A percentile compares a stretch with the other conserved stretches of the same genome.
These are phyloP conservation scores for Parauchenoglanis ngamensis DNA, from an alignment of 2,797 vertebrate genomes.

Conservation along the genomic window DNA sequence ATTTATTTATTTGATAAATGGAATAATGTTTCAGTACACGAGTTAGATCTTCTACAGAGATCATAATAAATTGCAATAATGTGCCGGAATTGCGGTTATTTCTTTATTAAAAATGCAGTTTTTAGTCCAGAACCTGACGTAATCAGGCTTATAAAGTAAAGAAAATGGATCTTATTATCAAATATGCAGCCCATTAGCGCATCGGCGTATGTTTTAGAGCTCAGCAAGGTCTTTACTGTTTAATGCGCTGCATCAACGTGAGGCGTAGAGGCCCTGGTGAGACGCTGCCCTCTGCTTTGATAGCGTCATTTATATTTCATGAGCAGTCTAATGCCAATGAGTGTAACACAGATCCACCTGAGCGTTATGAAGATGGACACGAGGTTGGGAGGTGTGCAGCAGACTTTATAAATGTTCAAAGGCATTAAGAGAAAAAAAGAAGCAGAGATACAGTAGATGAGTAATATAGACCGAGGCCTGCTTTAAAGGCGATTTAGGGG, in stretches of 20 bases:
- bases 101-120: conserved; percentile 14
- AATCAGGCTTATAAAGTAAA: conserved; percentile 13
- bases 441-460: neutral
- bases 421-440: conserved; percentile 50
- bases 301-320: conserved; percentile 79
- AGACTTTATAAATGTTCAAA: conserved; percentile 73
- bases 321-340: conserved; percentile 76
- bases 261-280: conserved; percentile 62
- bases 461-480: neutral
- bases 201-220: conserved; percentile 16
- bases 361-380: conserved; percentile 65
- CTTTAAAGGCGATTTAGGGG: neutral
- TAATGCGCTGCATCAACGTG: conserved; percentile 61
- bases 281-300: conserved; percentile 71
- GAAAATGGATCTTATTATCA: conserved; percentile 21
- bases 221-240: conserved; percentile 51
- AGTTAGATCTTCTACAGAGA: neutral
- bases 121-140: neutral
- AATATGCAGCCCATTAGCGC: conserved; percentile 29
- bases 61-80: neutral
- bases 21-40: neutral
- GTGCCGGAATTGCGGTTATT: neutral
- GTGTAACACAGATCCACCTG: conserved; percentile 72
- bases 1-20: neutral
- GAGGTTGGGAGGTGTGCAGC: conserved; percentile 73